Conservation (phyloP, 2,113 vertebrate genomes). For the Odocoileus hemionus region DNA sequence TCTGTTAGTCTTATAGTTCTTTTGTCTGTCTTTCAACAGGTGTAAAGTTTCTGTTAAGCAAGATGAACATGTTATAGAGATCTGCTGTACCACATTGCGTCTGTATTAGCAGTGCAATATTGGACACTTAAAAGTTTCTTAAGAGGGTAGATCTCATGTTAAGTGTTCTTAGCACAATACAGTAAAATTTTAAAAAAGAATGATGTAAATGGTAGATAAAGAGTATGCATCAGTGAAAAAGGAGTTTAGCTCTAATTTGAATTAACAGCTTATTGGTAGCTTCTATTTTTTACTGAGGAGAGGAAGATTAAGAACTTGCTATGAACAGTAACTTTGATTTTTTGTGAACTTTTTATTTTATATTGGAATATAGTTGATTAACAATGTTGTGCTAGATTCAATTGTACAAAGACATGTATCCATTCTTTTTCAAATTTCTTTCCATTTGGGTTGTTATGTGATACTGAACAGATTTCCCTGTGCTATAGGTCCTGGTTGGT, state of each 20-base stretch:
- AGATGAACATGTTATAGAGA: background rate
- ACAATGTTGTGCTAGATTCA: background rate
- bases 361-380: background rate
- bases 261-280: background rate
- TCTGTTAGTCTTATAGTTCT: background rate
- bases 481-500: background rate
- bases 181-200: background rate
- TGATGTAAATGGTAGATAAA: background rate
- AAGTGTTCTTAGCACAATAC: background rate
- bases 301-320: background rate
- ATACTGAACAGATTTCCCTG: background rate
- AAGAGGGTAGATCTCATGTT: background rate
- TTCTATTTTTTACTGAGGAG: background rate
- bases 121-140: background rate
- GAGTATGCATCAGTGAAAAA: background rate
- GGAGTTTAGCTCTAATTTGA: background rate
- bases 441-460: background rate
- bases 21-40: background rate
- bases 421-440: background rate
- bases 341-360: background rate
- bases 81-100: fast-evolving
- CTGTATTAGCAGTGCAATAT: fast-evolving
- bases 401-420: background rate
- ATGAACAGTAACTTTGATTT: background rate
- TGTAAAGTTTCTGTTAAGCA: background rate